Conservation (phyloP, 2,797 vertebrate genomes). For the Choloepus didactylus region DNA sequence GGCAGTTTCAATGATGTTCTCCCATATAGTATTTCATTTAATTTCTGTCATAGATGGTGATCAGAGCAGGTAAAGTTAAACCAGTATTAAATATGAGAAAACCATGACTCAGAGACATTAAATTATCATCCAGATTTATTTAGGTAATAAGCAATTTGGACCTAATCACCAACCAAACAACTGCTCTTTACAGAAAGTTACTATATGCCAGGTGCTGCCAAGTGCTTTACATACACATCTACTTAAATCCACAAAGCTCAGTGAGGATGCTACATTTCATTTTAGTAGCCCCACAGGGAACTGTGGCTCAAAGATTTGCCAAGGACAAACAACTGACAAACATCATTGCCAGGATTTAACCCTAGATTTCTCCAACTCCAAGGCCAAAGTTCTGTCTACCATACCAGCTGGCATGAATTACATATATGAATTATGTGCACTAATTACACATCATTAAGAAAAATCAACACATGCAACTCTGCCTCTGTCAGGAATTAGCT, state of each 20-base stretch:
- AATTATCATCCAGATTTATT: conserved; percentile 18
- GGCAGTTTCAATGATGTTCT: background rate
- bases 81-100: conserved; percentile 15
- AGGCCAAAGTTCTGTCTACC: background rate
- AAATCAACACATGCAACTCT: background rate
- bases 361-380: background rate
- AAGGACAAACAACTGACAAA: background rate
- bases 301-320: background rate
- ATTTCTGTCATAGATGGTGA: background rate
- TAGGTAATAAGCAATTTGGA: background rate
- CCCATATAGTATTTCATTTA: background rate
- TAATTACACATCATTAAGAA: background rate
- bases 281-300: background rate
- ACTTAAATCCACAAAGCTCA: background rate
- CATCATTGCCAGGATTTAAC: background rate
- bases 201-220: background rate
- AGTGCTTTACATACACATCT: background rate
- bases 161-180: background rate
- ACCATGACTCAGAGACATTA: background rate
- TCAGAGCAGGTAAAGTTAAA: conserved; percentile 14
- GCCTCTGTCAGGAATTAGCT: background rate
- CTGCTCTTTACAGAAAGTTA: background rate
- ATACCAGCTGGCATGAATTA: background rate
- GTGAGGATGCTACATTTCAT: background rate
- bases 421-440: background rate